These are phyloP conservation scores for Mizuhopecten yessoensis DNA, from an alignment of 1,140 invertebrate species.

Conservation along the genomic window DNA sequence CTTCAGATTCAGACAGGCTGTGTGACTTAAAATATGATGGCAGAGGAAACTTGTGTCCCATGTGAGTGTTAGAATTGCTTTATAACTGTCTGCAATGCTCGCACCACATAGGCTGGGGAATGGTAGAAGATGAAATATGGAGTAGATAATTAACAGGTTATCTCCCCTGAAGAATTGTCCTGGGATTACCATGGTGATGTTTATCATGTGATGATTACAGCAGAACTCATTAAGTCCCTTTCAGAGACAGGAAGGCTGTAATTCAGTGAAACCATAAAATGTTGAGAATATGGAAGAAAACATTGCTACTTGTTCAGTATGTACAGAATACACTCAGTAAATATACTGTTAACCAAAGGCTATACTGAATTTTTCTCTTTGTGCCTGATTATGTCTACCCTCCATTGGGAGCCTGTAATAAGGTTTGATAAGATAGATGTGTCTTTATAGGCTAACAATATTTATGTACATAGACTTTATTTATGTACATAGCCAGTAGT, in stretches of 20 bases:
- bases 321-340: background rate
- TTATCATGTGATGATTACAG: constrained; percentile 29
- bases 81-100: constrained; percentile 25
- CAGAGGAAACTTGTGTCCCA: background rate
- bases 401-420: background rate
- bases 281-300: background rate
- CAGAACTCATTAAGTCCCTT: constrained; percentile 6
- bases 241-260: background rate
- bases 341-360: background rate
- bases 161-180: background rate
- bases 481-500: background rate
- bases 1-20: background rate
- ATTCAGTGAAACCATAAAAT: constrained; percentile 3
- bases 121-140: background rate
- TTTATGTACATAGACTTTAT: background rate
- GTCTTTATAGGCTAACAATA: constrained; percentile 15
- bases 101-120: background rate
- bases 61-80: constrained; percentile 1
- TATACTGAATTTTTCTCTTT: background rate
- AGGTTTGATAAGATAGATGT: background rate
- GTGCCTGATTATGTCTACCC: background rate
- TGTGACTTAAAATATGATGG: background rate
- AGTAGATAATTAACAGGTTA: constrained; percentile 23
- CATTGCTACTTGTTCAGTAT: background rate
- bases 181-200: background rate